Evolutionary conservation across 2,797 vertebrate species (phyloP).

Genomic region (Poecilia gillii): DNA sequence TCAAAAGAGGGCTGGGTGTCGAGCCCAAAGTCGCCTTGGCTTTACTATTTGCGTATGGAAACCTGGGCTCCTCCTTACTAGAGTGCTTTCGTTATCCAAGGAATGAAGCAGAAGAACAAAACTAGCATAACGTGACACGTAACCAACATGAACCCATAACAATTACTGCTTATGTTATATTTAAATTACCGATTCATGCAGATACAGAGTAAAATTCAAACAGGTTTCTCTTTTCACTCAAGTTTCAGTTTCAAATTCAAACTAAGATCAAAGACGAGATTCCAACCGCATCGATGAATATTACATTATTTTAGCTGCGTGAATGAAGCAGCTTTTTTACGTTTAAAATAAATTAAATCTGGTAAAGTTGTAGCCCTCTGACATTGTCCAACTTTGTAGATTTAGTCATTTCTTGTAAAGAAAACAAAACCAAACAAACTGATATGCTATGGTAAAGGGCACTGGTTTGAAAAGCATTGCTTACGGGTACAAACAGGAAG

Average conservation of each 20-base stretch:
- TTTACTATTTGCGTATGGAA: not conserved
- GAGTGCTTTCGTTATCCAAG: not conserved
- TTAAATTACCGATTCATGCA: not conserved
- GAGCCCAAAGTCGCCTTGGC: conserved; percentile 9
- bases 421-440: not conserved
- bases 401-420: not conserved
- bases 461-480: not conserved
- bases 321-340: too few species aligned
- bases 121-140: not conserved
- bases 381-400: not conserved
- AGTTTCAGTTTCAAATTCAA: not conserved
- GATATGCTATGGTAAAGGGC: not conserved
- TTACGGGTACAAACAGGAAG: not conserved
- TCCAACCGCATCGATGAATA: not conserved
- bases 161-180: not conserved
- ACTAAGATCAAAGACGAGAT: not conserved
- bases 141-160: not conserved
- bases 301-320: not conserved
- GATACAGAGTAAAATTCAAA: not conserved
- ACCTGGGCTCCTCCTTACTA: not conserved
- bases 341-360: not conserved
- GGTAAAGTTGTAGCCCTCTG: not conserved
- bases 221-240: not conserved
- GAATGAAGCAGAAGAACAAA: not conserved
- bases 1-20: conserved; percentile 49